These are phyloP conservation scores for Lacerta viridis DNA, from an alignment of 2,797 vertebrate genomes.

Conservation along the genomic window DNA sequence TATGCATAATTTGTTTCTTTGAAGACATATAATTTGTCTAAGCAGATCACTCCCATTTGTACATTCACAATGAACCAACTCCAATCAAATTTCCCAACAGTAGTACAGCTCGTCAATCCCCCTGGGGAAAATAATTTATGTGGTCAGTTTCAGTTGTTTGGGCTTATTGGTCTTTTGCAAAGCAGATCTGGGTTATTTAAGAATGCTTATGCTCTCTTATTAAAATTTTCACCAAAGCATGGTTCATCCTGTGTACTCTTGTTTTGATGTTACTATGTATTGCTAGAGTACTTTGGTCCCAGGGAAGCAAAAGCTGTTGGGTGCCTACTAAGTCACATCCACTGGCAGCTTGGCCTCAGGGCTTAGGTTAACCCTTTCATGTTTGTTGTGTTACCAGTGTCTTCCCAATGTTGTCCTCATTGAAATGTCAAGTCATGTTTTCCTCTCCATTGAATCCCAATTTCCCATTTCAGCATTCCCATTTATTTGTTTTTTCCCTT, in stretches of 20 bases:
- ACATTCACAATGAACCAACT: background rate
- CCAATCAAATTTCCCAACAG: conserved; percentile 27
- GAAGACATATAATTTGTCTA: background rate
- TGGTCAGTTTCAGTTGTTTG: conserved; percentile 26
- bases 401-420: no score
- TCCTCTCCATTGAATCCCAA: no score
- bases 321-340: no score
- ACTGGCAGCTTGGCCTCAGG: no score
- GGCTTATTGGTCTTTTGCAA: conserved; percentile 48
- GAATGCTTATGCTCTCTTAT: conserved; percentile 54
- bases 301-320: no score
- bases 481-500: no score
- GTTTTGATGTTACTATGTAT: no score
- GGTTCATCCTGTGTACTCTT: conserved; percentile 27
- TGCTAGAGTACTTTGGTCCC: no score
- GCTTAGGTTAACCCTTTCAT: no score
- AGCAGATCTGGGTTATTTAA: conserved; percentile 42
- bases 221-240: conserved; percentile 33
- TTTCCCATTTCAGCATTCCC: no score
- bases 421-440: no score
- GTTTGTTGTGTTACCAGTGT: no score
- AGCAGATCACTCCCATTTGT: conserved; percentile 16
- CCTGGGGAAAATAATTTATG: conserved; percentile 46
- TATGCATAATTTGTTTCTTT: background rate
- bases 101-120: conserved; percentile 41